Conservation (phyloP, 2,113 vertebrate species). For the Piaya cayana region DNA sequence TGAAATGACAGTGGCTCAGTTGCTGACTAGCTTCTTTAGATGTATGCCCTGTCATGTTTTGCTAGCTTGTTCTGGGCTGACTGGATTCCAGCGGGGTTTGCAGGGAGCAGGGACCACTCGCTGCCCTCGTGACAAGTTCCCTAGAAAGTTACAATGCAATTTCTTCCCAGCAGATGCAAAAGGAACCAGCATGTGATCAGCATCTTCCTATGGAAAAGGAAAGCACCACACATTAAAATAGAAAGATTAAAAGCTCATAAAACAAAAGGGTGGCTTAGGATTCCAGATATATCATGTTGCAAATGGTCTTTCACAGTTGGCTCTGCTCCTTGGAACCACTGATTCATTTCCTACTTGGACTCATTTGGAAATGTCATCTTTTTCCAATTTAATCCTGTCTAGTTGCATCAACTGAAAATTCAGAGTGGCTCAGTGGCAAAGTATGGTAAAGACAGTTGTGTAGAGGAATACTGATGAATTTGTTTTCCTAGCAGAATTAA, state of each 20-base stretch:
- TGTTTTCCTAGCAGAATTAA: not conserved
- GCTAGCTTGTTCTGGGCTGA: not conserved
- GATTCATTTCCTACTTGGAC: conserved; percentile 57
- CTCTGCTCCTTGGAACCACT: conserved; percentile 20
- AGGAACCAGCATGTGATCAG: not conserved
- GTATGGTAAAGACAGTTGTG: not conserved
- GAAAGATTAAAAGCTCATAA: conserved; percentile 42
- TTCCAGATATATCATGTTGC: conserved; percentile 29
- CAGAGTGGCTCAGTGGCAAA: not conserved
- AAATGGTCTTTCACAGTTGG: conserved; percentile 51
- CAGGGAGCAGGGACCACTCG: not conserved
- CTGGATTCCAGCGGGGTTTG: not conserved
- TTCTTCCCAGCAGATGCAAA: not conserved
- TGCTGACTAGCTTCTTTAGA: not conserved
- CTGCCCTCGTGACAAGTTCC: not conserved
- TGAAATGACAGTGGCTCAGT: not conserved
- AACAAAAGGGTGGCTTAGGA: conserved; percentile 45
- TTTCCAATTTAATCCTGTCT: conserved; percentile 29
- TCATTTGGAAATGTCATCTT: conserved; percentile 29
- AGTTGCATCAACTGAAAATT: conserved; percentile 15
- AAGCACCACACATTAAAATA: conserved; percentile 14
- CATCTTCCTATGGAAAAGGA: conserved; percentile 19
- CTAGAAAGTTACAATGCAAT: not conserved
- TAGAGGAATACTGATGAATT: not conserved
- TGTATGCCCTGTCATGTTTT: not conserved